Base-by-base conservation (phyloP, 2,888 invertebrate genomes). In the Aphidoletes aphidimyza region DNA sequence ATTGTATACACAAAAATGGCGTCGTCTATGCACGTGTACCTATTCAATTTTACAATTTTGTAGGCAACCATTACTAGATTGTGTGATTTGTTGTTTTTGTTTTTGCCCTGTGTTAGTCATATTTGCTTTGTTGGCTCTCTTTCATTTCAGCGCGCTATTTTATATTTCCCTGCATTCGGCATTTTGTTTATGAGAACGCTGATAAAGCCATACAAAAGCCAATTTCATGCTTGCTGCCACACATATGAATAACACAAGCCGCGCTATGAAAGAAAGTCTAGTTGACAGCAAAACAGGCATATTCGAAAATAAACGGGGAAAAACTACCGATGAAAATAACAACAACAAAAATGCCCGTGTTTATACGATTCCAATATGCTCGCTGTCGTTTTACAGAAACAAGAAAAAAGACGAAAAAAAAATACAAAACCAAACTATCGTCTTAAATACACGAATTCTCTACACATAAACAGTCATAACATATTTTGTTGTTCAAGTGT, bases 151-250 rank as follows among this genome's bases (percentile, higher is more conserved):
- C n/a, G n/a, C n/a, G n/a, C n/a, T n/a, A 14, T 42, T 42, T 42
- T 9, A 6, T 42, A 9, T 42, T 42, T 42, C 8, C 42, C 42
- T 42, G 6, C 42, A 14, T 26, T 26, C 54, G n/a, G n/a, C 26
- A 0, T 69, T 30, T 69, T 69, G 69, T 69, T 69, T 34, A 69
- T 69, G 69, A 34, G 26, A 69, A 69, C 69, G 30, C 30, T 69
- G 26, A 69, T 69, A 69, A 69, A 69, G 69, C 69, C 69, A 34
- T 69, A 69, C 69, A 69, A 69, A 30, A 30, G 69, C 30, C 69
- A 69, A 54, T 69, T 30, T 69, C 26, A 69, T 34, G 69, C 69
- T 30, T 54, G 14, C 30, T 69, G 69, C 30, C 69, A 69, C n/a
- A 54, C 54, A 22, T 3, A 54, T 8, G 22, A 54, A 54, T 26